These are phyloP conservation scores for Tetragonula clypearis DNA, from an alignment of 1,140 invertebrate species.

Conservation along the genomic window DNA sequence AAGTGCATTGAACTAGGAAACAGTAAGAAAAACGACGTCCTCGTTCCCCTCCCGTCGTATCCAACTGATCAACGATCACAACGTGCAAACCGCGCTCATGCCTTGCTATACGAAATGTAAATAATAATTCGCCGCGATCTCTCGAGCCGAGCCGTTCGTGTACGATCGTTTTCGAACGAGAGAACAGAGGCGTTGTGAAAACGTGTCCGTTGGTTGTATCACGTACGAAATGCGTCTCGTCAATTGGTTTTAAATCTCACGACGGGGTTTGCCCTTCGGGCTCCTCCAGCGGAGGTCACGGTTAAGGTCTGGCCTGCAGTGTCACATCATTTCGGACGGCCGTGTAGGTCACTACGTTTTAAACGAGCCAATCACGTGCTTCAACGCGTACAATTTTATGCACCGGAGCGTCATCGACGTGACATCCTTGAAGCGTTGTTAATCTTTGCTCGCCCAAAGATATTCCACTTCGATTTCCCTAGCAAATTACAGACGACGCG, in stretches of 20 bases:
- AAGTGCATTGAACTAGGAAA: constrained; percentile 36
- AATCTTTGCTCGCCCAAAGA: constrained; percentile 5
- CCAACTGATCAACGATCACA: background rate
- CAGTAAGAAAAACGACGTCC: background rate
- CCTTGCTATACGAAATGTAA: background rate
- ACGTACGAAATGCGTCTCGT: constrained; percentile 28
- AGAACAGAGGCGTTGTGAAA: too few species aligned
- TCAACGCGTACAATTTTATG: constrained; percentile 32
- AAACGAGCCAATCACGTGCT: constrained; percentile 37
- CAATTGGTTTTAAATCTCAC: constrained; percentile 55
- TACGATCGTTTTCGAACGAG: background rate
- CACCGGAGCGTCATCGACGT: constrained; percentile 19
- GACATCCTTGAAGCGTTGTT: constrained; percentile 33
- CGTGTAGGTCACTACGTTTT: constrained; percentile 61
- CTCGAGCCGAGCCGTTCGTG: background rate
- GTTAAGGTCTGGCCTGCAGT: constrained; percentile 62
- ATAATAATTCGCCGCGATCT: background rate
- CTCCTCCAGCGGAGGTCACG: constrained; percentile 52
- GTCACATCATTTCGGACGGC: constrained; percentile 63
- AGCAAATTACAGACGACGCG: background rate
- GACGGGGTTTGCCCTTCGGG: constrained; percentile 43
- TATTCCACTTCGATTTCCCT: background rate
- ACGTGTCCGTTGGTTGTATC: background rate
- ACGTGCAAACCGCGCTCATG: background rate
- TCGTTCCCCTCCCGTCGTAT: background rate